phyloP scores from a whole-genome alignment of 1,140 invertebrate species.

The Copidosoma floridanum region DNA sequence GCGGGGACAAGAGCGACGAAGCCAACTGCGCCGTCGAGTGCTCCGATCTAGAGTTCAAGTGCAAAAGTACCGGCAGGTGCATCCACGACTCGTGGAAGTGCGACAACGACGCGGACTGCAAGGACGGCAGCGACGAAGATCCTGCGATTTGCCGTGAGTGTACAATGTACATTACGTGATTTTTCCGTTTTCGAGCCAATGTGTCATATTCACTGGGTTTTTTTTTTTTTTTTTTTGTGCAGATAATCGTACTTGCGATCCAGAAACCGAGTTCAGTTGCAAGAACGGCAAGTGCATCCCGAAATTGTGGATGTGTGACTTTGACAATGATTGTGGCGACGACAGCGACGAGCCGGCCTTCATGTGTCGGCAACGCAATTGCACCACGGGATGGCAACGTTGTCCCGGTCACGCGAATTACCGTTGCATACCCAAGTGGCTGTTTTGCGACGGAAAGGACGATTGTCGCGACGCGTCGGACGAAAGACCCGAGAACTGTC shows the following conservation, averaged over 20 bases:
- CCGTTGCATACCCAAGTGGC: conserved; percentile 90
- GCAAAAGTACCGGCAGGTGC: conserved; percentile 81
- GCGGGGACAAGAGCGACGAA: conserved; percentile 82
- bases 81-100: conserved; percentile 94
- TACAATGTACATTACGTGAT: neutral
- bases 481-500: conserved; percentile 84
- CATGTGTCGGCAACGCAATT: conserved; percentile 86
- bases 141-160: conserved; percentile 77
- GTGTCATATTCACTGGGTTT: no score
- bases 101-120: conserved; percentile 92
- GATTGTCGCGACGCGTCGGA: conserved; percentile 89
- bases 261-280: conserved; percentile 80
- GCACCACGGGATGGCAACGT: conserved; percentile 86
- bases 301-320: conserved; percentile 94
- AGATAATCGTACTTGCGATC: conserved; percentile 79
- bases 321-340: conserved; percentile 90
- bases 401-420: conserved; percentile 89
- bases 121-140: conserved; percentile 92
- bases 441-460: conserved; percentile 94
- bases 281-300: conserved; percentile 95
- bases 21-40: conserved; percentile 80
- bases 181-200: neutral
- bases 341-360: conserved; percentile 92
- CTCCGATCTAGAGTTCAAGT: conserved; percentile 91
- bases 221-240: conserved; percentile 14